Conservation (phyloP, 2,888 invertebrate species). For the Melanargia galathea region DNA sequence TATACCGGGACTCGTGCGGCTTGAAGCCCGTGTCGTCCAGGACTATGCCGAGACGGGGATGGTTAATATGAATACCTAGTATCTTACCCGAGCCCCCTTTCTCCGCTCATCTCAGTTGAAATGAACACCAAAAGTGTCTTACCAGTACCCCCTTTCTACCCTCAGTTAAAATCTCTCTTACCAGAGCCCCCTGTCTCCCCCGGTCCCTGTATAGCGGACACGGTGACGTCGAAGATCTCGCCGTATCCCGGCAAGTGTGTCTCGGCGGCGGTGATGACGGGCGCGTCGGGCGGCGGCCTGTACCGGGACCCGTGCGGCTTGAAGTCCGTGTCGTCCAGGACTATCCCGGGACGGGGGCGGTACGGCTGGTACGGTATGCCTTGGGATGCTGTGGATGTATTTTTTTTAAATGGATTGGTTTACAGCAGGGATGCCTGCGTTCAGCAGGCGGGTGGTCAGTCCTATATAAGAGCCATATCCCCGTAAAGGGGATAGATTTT, state of each 20-base stretch:
- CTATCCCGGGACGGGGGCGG: constrained; percentile 91
- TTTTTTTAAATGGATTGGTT: too few relatives aligned
- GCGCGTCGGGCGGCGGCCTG: constrained; percentile 52
- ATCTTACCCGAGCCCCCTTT: too few relatives aligned
- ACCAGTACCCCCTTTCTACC: too few relatives aligned
- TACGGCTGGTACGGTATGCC: constrained; percentile 84
- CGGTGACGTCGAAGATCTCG: constrained; percentile 93
- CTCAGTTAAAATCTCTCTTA: too few relatives aligned
- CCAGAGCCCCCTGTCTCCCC: constrained; percentile 81
- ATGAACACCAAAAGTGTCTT: too few relatives aligned
- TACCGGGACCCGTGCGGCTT: constrained; percentile 84
- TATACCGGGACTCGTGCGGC: constrained; percentile 81
- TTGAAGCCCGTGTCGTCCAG: constrained; percentile 92
- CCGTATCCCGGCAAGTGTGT: constrained; percentile 80
- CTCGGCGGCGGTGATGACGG: constrained; percentile 76
- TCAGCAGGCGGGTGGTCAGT: too few relatives aligned
- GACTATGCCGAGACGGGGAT: constrained; percentile 92
- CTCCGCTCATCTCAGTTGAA: too few relatives aligned
- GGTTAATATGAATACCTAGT: too few relatives aligned
- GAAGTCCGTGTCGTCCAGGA: constrained; percentile 91
- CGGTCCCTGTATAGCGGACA: constrained; percentile 93
- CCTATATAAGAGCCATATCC: too few relatives aligned
- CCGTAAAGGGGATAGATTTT: too few relatives aligned
- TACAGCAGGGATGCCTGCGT: too few relatives aligned
- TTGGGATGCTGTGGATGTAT: constrained; percentile 60